These are phyloP conservation scores for Darevskia nairensis DNA, from an alignment of 2,797 vertebrate genomes.

Conservation along the genomic window DNA sequence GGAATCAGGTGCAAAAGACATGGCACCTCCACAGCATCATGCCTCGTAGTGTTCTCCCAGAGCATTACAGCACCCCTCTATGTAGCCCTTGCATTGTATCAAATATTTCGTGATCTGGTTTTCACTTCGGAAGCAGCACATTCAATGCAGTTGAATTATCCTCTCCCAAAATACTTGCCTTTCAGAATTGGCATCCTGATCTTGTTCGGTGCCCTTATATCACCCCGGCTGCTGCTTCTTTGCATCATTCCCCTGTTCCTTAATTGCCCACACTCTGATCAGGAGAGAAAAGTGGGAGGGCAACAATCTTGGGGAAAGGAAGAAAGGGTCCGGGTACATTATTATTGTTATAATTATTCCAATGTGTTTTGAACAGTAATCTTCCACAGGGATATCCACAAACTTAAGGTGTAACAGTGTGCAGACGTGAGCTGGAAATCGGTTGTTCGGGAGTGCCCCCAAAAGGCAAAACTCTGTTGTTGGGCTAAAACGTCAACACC, in stretches of 20 bases:
- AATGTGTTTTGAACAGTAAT: not conserved
- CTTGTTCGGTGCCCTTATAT: not conserved
- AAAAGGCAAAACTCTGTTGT: not conserved
- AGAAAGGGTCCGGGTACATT: not conserved
- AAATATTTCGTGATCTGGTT: not conserved
- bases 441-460: not conserved
- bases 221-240: not conserved
- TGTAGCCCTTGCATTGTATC: not conserved
- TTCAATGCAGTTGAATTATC: not conserved
- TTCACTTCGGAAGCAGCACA: not conserved
- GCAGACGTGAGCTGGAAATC: not conserved
- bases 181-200: not conserved
- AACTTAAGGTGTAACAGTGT: not conserved
- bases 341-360: not conserved
- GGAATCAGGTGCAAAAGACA: not conserved
- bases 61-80: not conserved
- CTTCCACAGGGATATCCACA: not conserved
- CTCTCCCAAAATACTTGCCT: not conserved
- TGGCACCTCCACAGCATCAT: no score
- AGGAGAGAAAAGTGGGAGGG: not conserved
- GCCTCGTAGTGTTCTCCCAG: not conserved
- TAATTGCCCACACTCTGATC: not conserved
- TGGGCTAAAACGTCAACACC: not conserved
- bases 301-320: not conserved
- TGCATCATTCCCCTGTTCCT: not conserved